A percentile compares a stretch with the other conserved stretches of the same genome.
phyloP scores from a whole-genome alignment of 2,888 invertebrate species.

The Tricholauxania praeusta region DNA sequence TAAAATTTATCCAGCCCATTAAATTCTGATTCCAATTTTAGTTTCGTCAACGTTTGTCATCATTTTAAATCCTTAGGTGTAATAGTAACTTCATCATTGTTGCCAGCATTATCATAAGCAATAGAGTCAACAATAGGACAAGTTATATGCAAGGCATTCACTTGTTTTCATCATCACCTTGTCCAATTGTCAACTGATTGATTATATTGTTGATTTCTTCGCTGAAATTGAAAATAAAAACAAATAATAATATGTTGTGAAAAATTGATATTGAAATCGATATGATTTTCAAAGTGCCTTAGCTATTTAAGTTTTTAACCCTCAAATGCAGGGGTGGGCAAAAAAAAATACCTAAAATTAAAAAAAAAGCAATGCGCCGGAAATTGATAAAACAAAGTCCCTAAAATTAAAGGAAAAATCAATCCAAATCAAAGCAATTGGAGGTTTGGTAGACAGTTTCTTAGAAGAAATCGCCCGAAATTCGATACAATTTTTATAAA shows the following conservation, averaged over 20 bases:
- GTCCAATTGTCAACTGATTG: conserved; percentile 49
- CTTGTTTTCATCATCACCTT: conserved; percentile 48
- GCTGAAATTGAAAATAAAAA: conserved; percentile 46
- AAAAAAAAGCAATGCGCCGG: neutral
- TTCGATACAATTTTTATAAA: no score
- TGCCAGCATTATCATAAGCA: conserved; percentile 38
- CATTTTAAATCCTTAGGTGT: conserved; percentile 36
- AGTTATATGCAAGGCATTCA: conserved; percentile 37
- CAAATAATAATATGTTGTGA: neutral
- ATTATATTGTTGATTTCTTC: conserved; percentile 56
- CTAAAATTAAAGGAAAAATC: no score
- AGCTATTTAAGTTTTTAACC: neutral
- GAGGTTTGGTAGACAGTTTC: no score
- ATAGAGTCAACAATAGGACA: conserved; percentile 24
- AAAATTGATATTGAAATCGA: conserved; percentile 2
- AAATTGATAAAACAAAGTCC: no score
- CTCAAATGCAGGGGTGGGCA: neutral
- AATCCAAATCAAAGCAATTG: no score
- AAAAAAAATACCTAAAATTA: neutral
- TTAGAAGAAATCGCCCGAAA: no score
- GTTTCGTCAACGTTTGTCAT: conserved; percentile 24
- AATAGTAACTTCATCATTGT: conserved; percentile 32
- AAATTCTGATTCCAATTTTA: conserved; percentile 53
- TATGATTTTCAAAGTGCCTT: neutral
- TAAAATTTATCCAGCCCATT: conserved; percentile 64